Evolutionary conservation across 2,888 invertebrate genomes (phyloP), one percentile per base, ranked within the genome.

Genomic region (Erebia palarica): DNA sequence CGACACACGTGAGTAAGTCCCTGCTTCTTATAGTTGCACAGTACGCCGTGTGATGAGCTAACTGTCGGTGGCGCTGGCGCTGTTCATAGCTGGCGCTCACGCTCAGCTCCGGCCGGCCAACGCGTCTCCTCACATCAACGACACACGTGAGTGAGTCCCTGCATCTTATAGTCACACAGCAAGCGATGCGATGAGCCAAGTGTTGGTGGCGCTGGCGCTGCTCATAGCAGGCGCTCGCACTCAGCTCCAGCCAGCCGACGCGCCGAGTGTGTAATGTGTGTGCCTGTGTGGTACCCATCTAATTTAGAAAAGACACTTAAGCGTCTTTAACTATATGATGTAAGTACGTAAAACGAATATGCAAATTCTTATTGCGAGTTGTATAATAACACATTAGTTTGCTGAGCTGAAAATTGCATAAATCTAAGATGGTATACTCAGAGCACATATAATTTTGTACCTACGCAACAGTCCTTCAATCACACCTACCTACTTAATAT

Each of bases 41-140:
- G 78, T 81, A 82, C 75, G 83, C 82, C 75, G 85, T 87, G 88
- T 87, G 88, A 92, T 92, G 92, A 91, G 80, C 79, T 79, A 82
- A 79, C 84, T 81, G 80, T 82, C 91, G 87, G 84, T 86, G 82
- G 87, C 86, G 79, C 81, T 90, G 74, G 84, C 82, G 78, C 80
- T 89, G 84, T 81, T 89, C 82, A 82, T 83, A 82, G 81, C 80
- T 79, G 86, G 84, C 77, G 87, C 86, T 80, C 78, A 77, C 73
- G 90, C 89, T 74, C 92, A 92, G 82, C 87, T 91, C 73, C 89
- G 83, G 65, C 92, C 92, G 69, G 92, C 89, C 76, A 92, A 92
- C 85, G 91, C 90, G 78, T n/a, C 58, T 36, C 27, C n/a, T 49
- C 16, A 16, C 53, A 16, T 16, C 92, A 92, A 92, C 87, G 90